These are phyloP conservation scores for Pediacus dermestoides DNA, from an alignment of 2,888 invertebrate species.

Conservation along the genomic window DNA sequence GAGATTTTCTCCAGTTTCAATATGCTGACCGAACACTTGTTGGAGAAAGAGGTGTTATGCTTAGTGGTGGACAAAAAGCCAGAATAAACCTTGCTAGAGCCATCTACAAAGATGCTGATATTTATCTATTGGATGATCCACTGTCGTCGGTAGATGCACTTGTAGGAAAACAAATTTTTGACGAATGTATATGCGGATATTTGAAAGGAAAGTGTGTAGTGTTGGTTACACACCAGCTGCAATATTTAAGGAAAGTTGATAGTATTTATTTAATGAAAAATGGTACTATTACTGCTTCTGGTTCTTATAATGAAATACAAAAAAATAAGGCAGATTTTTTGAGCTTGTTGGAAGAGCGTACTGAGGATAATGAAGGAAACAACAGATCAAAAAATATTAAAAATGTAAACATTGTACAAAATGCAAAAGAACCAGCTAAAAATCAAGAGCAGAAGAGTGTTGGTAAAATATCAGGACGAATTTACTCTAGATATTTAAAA, in stretches of 20 bases:
- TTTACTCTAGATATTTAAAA: conserved; percentile 67
- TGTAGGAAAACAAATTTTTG: conserved; percentile 82
- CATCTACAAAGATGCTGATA: conserved; percentile 77
- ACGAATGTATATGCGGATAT: conserved; percentile 65
- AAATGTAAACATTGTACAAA: too few species aligned
- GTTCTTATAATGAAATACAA: conserved; percentile 66
- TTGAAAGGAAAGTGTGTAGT: conserved; percentile 65
- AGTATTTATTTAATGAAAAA: conserved; percentile 57
- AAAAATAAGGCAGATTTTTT: conserved; percentile 72
- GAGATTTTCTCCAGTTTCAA: conserved; percentile 70
- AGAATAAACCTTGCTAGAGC: conserved; percentile 82
- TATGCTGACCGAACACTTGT: conserved; percentile 77
- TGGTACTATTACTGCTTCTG: conserved; percentile 57
- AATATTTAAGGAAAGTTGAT: conserved; percentile 57
- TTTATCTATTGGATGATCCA: conserved; percentile 85
- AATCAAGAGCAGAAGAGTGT: conserved; percentile 58
- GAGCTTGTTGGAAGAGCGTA: conserved; percentile 42
- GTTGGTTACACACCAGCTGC: conserved; percentile 70
- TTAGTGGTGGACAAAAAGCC: conserved; percentile 80
- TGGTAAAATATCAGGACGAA: conserved; percentile 52
- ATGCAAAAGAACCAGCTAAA: conserved; percentile 39
- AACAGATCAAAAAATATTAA: conserved; percentile 17
- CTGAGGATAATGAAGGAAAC: conserved; percentile 34
- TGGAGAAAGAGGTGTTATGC: conserved; percentile 67
- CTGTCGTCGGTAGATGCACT: conserved; percentile 85